Evolutionary conservation across 2,888 invertebrate genomes (phyloP).

Genomic region (Macrosiphum euphorbiae): DNA sequence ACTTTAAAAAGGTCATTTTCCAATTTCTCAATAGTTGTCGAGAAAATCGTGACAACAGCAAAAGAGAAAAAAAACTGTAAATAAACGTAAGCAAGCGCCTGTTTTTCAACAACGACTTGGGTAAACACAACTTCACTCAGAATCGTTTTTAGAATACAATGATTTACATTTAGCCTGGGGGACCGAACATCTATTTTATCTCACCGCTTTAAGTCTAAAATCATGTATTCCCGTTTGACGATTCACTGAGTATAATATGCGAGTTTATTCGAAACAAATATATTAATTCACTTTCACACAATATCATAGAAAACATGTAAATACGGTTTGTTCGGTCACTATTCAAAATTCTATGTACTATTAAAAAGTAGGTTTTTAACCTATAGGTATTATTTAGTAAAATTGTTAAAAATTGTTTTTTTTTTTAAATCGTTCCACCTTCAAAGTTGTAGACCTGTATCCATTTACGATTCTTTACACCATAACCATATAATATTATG

Average conservation of each 20-base stretch:
- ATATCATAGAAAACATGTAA: neutral
- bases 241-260: neutral
- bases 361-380: neutral
- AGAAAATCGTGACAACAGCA: neutral
- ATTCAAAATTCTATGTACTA: neutral
- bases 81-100: neutral
- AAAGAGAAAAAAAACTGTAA: neutral
- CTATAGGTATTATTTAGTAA: neutral
- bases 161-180: neutral
- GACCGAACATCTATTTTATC: neutral
- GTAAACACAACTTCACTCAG: neutral
- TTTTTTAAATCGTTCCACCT: neutral
- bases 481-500: neutral
- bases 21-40: neutral
- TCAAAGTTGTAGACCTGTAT: neutral
- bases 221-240: neutral
- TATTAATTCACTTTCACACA: neutral
- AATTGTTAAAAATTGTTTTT: neutral
- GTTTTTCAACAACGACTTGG: neutral
- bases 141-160: neutral
- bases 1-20: conserved; percentile 8
- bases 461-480: neutral
- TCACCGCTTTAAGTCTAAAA: conserved; percentile 3
- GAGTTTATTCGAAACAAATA: neutral
- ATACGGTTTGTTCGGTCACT: neutral